Evolutionary conservation across 2,888 invertebrate genomes (phyloP).

Genomic region (Lomographa bimaculata): DNA sequence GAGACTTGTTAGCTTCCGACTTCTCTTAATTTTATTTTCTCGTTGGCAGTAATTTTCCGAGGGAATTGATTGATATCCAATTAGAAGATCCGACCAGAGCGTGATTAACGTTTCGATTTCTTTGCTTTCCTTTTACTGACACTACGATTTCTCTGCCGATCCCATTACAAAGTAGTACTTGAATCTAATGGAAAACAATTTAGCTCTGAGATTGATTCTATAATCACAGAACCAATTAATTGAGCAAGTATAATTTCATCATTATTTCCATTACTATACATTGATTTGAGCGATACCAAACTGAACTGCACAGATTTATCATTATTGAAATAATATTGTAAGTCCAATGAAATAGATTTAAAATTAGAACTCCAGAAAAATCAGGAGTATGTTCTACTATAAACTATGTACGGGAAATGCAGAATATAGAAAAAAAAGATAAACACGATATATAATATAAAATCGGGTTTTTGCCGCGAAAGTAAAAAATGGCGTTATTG

Average conservation of each 20-base stretch:
- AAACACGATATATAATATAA: too few species aligned
- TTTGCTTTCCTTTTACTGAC: conserved; percentile 34
- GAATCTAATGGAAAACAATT: conserved; percentile 27
- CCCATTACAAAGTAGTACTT: conserved; percentile 28
- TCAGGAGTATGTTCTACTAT: too few species aligned
- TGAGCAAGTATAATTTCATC: conserved; percentile 34
- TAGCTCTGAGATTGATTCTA: conserved; percentile 19
- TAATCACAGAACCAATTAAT: conserved; percentile 9
- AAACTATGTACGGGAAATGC: too few species aligned
- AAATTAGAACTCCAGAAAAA: too few species aligned
- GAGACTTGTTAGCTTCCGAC: conserved; percentile 77
- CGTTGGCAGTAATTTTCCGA: conserved; percentile 53
- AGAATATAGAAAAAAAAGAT: too few species aligned
- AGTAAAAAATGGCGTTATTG: too few species aligned
- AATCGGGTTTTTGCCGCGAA: too few species aligned
- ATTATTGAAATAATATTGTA: too few species aligned
- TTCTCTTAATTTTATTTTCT: conserved; percentile 73
- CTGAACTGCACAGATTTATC: too few species aligned
- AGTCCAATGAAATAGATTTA: too few species aligned
- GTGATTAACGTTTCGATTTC: conserved; percentile 44
- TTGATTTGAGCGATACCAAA: conserved; percentile 11
- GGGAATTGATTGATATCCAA: conserved; percentile 67
- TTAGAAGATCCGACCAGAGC: conserved; percentile 37
- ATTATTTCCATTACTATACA: conserved; percentile 33
- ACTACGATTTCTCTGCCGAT: conserved; percentile 25